Evolutionary conservation across 1,140 invertebrate genomes (phyloP), one percentile per base, ranked within the genome.

Genomic region (Drosophila quadrilineata): DNA sequence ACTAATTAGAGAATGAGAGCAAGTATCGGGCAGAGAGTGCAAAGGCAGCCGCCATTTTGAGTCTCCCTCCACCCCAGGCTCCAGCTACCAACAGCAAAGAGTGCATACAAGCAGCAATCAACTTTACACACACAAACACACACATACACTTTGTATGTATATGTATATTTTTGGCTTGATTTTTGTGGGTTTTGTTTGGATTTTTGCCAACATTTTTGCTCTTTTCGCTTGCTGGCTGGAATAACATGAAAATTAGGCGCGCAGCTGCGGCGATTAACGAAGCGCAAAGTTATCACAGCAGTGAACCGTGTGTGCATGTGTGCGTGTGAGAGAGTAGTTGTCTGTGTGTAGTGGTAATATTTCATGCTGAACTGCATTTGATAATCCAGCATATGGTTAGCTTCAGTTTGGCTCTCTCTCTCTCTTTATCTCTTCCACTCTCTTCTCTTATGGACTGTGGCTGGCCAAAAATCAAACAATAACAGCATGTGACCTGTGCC

Each of bases 201-300:
- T 68, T 65, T 52, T 50, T 22, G 41, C 14, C 28, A 49, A 41
- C 33, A 62, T 48, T 53, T 60, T n/a, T n/a, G n/a, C n/a, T n/a
- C n/a, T n/a, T n/a, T n/a, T n/a, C n/a, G n/a, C n/a, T n/a, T 59
- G 46, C 35, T 12, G 36, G 26, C 50, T 28, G 45, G 6, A 58
- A 58, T 49, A 65, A 70, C 62, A 70, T 65, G 28, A 70, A 69
- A 70, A 70, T 70, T 68, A 68, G 59, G 33, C 59, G 45, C 49
- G 49, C 79, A 85, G 80, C 67, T 85, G 79, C 67, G 52, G 71
- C 80, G 79, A 85, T 85, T 85, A 85, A 59, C 79, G 80, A 79
- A 85, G 80, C 79, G 79, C 79, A 79, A 85, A 79, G 80, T 85
- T 85, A 86, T 85, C 79, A 85, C 75, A 85, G 75, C 80, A 60